phyloP scores from a whole-genome alignment of 2,113 vertebrate genomes.

The Semicossyphus pulcher region DNA sequence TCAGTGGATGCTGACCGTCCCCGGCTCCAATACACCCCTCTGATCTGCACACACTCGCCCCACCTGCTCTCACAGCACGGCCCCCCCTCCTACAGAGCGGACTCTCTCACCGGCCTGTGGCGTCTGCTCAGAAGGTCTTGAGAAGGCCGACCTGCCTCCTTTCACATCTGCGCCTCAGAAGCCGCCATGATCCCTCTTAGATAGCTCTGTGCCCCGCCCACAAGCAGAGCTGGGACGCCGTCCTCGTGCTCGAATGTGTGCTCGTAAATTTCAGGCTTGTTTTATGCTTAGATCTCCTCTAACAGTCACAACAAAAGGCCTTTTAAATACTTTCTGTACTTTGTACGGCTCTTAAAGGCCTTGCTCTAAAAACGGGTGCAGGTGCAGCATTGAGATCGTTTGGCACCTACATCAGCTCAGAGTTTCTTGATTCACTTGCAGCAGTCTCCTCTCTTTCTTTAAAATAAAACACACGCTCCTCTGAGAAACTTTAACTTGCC shows the following conservation, averaged over 20 bases:
- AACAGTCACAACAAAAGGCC: no score
- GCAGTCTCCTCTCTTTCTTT: no score
- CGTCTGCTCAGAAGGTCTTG: constrained; percentile 64
- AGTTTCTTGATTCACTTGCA: no score
- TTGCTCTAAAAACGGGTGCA: no score
- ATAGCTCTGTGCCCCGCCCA: constrained; percentile 4
- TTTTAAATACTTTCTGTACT: no score
- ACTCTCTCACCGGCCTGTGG: constrained; percentile 51
- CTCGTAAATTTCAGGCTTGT: no score
- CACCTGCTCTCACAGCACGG: constrained; percentile 79
- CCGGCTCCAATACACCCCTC: constrained; percentile 38
- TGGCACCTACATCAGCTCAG: no score
- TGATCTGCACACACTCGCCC: constrained; percentile 66
- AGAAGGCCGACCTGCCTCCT: constrained; percentile 64
- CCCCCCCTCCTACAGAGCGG: constrained; percentile 38
- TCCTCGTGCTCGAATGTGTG: background rate
- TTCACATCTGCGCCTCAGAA: constrained; percentile 61
- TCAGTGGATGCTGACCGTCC: constrained; percentile 78
- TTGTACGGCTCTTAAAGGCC: no score
- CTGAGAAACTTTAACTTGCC: no score
- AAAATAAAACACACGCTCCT: no score
- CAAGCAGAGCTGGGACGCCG: background rate
- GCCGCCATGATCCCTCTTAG: constrained; percentile 31
- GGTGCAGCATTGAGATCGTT: no score
- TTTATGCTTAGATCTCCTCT: no score